These are phyloP conservation scores for Pimephales promelas DNA, from an alignment of 2,113 vertebrate genomes.

Conservation along the genomic window DNA sequence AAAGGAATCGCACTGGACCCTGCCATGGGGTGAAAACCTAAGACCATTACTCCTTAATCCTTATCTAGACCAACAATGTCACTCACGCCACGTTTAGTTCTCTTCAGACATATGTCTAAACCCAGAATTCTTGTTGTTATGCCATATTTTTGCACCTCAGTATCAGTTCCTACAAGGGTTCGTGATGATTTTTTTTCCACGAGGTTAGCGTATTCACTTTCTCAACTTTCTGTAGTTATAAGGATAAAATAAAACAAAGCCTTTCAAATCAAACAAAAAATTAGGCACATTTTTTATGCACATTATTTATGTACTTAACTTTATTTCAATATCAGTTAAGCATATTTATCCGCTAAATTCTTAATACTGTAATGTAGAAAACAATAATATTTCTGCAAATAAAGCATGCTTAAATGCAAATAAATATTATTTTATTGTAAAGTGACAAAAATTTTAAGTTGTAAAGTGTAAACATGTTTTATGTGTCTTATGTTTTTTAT, in stretches of 20 bases:
- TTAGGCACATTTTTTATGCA: no score
- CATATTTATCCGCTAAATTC: background rate
- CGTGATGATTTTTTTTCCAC: background rate
- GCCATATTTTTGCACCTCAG: background rate
- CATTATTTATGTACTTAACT: background rate
- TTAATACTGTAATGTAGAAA: background rate
- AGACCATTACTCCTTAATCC: background rate
- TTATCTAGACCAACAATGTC: background rate
- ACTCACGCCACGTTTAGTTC: background rate
- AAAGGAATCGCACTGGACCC: conserved; percentile 96
- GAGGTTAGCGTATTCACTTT: background rate
- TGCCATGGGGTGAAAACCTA: conserved; percentile 86
- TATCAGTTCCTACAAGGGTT: background rate
- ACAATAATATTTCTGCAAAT: background rate
- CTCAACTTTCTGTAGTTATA: background rate
- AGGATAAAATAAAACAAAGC: background rate
- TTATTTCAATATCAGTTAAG: background rate
- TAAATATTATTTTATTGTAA: background rate
- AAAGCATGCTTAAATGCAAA: background rate
- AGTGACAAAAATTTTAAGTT: background rate
- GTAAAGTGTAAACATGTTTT: background rate
- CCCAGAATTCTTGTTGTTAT: background rate
- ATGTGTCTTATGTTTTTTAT: background rate
- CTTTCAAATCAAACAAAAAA: no score
- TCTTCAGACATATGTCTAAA: background rate